phyloP scores from a whole-genome alignment of 1,140 invertebrate species.

The Pachyrhynchus sulphureomaculatus region DNA sequence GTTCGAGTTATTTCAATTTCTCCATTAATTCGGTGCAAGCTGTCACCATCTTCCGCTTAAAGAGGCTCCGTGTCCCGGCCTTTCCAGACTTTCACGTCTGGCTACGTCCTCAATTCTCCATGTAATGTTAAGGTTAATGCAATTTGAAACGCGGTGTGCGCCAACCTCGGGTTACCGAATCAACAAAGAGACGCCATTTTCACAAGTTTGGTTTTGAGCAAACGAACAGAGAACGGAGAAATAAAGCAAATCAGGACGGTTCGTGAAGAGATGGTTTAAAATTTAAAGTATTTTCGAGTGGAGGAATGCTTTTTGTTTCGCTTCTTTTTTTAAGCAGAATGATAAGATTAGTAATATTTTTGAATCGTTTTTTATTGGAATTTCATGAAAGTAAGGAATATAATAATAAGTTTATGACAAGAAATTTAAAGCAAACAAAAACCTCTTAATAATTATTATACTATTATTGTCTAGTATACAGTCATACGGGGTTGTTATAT shows the following conservation, averaged over 20 bases:
- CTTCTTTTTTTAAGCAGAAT: too few relatives aligned
- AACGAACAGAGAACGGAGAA: constrained; percentile 9
- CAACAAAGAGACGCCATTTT: constrained; percentile 52
- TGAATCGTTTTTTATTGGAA: too few relatives aligned
- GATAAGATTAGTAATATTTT: too few relatives aligned
- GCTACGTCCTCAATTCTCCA: constrained; percentile 54
- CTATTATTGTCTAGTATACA: too few relatives aligned
- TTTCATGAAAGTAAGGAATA: too few relatives aligned
- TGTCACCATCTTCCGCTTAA: constrained; percentile 47
- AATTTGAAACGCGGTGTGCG: constrained; percentile 51
- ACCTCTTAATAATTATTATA: too few relatives aligned
- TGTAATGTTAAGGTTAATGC: constrained; percentile 55
- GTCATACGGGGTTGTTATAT: too few relatives aligned
- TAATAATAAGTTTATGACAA: too few relatives aligned
- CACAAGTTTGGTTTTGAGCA: constrained; percentile 34
- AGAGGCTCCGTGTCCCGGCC: constrained; percentile 30
- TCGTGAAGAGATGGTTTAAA: not conserved
- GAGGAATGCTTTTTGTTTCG: too few relatives aligned
- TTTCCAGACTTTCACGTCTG: constrained; percentile 48
- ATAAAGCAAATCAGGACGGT: constrained; percentile 15
- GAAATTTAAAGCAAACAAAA: too few relatives aligned
- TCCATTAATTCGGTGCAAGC: constrained; percentile 44
- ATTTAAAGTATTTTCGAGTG: too few relatives aligned
- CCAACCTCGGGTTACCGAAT: constrained; percentile 50
- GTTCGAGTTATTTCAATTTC: constrained; percentile 37